Evolutionary conservation across 2,888 invertebrate species (phyloP), one percentile per base, ranked within the genome.

Genomic region (Eilema caniola): DNA sequence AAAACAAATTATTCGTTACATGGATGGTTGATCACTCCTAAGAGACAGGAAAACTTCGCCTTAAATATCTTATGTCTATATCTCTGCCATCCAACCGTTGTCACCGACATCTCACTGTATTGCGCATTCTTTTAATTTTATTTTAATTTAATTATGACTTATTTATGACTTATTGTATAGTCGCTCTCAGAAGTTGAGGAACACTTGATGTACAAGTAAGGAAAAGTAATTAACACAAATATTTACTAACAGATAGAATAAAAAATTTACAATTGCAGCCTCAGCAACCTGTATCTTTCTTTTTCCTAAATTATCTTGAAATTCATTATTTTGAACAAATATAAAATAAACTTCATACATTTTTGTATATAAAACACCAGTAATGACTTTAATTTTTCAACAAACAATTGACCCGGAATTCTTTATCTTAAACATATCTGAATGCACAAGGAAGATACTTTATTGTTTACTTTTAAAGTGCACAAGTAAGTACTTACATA

Each of bases 361-460:
- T 62, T 62, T 62, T 4, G 20, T 41, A 41, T 41, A 41, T 24
- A 41, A 37, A 37, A 3, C 62, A 20, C 24, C 11, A 11, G 11
- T 62, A 41, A 37, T 37, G 62, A 61, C 57, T 72, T 60, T 69
- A 31, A 71, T 69, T 73, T 71, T 47, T 64, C 33, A 53, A 62
- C 66, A 63, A 24, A 53, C 64, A 62, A 71, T 68, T 70, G 69
- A 80, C 81, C 78, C 81, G 81, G 81, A 75, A 24, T 47, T 77
- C 62, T 66, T 73, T 83, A 81, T 73, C 67, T 69, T 66, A 16
- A 60, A 63, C n/a, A 31, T 62, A 78, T 78, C 62, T 71, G 62
- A 66, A 56, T 67, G 71, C 71, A 74, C 72, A 73, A 81, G 82
- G 82, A 83, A 83, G 82, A 70, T 66, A 53, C 71, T 68, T 74